Base-by-base conservation (phyloP, 2,113 vertebrate species). In the Ochotona curzoniae region DNA sequence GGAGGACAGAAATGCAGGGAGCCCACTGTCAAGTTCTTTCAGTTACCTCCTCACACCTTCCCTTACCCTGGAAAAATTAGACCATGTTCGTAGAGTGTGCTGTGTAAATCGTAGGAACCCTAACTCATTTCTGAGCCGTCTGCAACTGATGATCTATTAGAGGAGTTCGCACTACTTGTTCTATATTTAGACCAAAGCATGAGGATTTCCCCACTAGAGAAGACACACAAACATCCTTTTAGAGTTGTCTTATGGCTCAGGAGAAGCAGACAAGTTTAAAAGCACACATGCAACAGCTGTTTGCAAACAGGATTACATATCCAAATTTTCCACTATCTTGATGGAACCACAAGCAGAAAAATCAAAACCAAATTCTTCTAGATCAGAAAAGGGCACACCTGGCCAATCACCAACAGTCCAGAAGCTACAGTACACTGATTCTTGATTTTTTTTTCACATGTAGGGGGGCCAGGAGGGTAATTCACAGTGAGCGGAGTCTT, bases 331-430 rank as follows among this genome's bases (percentile, higher is more conserved):
- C 26, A 87, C 92, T 60, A 92, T 60, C 49, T 63, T 71, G 57
- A 89, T 64, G 32, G 25, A 95, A 92, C 1, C 90, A 81, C 7
- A 64, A 86, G n/a, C 44, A 57, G 75, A 94, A 21, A 91, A 83
- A 63, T 63, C 38, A 93, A 90, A 83, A 74, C 66, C 26, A 76
- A 8, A 83, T 64, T 67, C 71, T 21, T 66, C 17, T 35, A 63
- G 15, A 87, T 51, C 11, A 87, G 23, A 87, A 90, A 6, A 7
- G 75, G 73, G 32, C 38, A 10, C 11, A 14, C 47, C 88, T 63
- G 38, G 92, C 35, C 90, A 88, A 57, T 7, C n/a, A 49, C 9
- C 57, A 87, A 10, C 63, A 23, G 51, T 32, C 38, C 15, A 76
- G 54, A 81, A 78, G 12, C 63, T 81, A 63, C 18, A 13, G 32